phyloP scores from a whole-genome alignment of 1,140 invertebrate genomes.

The Drosophila fuyamai region DNA sequence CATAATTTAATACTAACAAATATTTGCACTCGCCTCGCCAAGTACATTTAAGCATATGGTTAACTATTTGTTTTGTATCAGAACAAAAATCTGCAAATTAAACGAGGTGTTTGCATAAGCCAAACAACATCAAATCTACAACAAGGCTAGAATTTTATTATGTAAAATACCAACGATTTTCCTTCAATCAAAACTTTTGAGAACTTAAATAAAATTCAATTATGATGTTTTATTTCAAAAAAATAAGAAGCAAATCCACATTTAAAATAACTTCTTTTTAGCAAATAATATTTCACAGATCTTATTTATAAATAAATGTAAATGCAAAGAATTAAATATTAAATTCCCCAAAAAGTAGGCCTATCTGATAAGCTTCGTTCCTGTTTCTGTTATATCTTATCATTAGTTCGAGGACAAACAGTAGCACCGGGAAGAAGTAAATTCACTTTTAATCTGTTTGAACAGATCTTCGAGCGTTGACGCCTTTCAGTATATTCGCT shows the following conservation, averaged over 20 bases:
- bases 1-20: conserved; percentile 15
- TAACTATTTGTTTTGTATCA: background rate
- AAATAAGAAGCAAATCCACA: too few relatives aligned
- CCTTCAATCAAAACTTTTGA: too few relatives aligned
- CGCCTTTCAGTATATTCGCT: conserved; percentile 9
- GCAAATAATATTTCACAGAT: background rate
- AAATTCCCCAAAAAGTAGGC: background rate
- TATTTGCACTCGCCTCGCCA: background rate
- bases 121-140: background rate
- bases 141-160: background rate
- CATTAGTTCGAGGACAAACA: background rate
- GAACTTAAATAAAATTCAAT: too few relatives aligned
- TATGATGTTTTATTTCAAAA: too few relatives aligned
- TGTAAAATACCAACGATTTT: background rate
- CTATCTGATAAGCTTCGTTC: conserved; percentile 3
- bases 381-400: conserved; percentile 18
- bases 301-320: background rate
- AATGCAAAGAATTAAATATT: background rate
- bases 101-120: background rate
- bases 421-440: conserved; percentile 11
- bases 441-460: conserved; percentile 37
- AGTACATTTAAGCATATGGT: background rate
- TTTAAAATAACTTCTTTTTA: too few relatives aligned
- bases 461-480: conserved; percentile 42
- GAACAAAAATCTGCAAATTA: background rate